phyloP scores from a whole-genome alignment of 2,888 invertebrate species.

The Tipula unca region DNA sequence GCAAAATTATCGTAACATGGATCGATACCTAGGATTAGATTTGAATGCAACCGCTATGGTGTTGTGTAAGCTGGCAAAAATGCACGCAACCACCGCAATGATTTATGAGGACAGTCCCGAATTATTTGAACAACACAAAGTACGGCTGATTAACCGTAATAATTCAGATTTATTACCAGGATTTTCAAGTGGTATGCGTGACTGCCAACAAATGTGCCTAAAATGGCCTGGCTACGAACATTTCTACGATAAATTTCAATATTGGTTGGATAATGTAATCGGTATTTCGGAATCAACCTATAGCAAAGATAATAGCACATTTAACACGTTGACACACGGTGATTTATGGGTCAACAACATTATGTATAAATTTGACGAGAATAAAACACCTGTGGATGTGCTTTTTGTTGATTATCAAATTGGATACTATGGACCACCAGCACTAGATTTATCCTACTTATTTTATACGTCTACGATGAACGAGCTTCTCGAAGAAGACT shows the following conservation, averaged over 20 bases:
- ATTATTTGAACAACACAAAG: neutral
- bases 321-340: slow-evolving; percentile 32
- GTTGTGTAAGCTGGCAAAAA: neutral
- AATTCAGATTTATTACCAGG: neutral
- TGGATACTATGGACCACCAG: neutral
- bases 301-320: neutral
- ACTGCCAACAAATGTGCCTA: neutral
- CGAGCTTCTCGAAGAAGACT: neutral
- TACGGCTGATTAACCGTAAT: neutral
- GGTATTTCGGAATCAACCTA: neutral
- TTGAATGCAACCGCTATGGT: neutral
- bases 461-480: neutral
- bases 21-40: neutral
- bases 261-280: neutral
- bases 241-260: neutral
- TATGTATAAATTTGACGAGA: slow-evolving; percentile 36
- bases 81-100: neutral
- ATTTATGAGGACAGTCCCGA: neutral
- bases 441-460: neutral
- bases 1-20: neutral
- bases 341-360: slow-evolving; percentile 40
- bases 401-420: slow-evolving; percentile 25
- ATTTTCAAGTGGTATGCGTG: neutral
- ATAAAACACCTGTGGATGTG: slow-evolving; percentile 30
- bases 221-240: neutral